Conservation (phyloP, 2,888 invertebrate species). For the Sericinus montela region DNA sequence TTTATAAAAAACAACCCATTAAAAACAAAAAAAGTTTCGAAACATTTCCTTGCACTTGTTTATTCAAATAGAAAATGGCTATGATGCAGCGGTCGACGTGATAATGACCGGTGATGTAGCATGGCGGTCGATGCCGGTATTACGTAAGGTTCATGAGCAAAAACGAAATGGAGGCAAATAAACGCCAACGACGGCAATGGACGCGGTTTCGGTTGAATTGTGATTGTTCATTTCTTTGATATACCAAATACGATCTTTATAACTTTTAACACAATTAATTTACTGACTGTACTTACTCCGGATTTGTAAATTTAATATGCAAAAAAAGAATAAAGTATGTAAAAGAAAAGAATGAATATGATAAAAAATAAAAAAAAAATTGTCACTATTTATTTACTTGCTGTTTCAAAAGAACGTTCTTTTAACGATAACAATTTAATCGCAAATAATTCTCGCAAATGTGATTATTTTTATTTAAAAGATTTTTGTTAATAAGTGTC, state of each 20-base stretch:
- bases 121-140: slow-evolving; percentile 36
- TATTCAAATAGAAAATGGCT: slow-evolving; percentile 29
- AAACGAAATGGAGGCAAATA: slow-evolving; percentile 30
- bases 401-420: background rate
- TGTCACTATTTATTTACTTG: too few species aligned
- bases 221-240: background rate
- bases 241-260: background rate
- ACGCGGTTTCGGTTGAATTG: slow-evolving; percentile 19
- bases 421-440: background rate
- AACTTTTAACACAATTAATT: too few species aligned
- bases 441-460: slow-evolving; percentile 8
- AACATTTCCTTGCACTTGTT: slow-evolving; percentile 8
- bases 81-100: slow-evolving; percentile 30
- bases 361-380: too few species aligned
- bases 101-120: slow-evolving; percentile 50
- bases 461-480: slow-evolving; percentile 9
- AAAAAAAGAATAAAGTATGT: too few species aligned
- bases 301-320: too few species aligned
- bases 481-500: slow-evolving; percentile 13
- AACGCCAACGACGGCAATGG: slow-evolving; percentile 22
- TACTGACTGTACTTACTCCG: background rate
- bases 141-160: slow-evolving; percentile 31
- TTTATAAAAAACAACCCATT: too few species aligned
- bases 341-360: background rate
- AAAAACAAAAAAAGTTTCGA: too few species aligned